Base-by-base conservation (phyloP, 2,797 vertebrate species). In the Pseudochirops cupreus region DNA sequence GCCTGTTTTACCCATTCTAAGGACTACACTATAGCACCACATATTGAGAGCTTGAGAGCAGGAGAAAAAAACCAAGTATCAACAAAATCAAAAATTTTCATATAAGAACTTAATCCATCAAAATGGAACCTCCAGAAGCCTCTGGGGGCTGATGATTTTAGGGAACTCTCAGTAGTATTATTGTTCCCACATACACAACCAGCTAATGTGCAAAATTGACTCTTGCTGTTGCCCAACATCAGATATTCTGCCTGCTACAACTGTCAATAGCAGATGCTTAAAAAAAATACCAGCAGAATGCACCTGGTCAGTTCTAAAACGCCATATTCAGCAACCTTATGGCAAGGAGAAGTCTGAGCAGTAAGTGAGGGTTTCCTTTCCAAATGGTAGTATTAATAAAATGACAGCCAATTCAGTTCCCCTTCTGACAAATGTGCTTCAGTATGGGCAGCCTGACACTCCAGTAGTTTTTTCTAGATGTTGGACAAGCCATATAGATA, bases 391-490 rank as follows among this genome's bases (percentile, higher is more conserved):
- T 9, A 92, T 29, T 74, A 46, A 82, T 82, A 82, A 87, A 26
- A 50, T 87, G 3, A 95, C 26, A 57, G 67, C 52, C 95, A 92
- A 95, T 91, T 93, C 56, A 62, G 39, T 91, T 97, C 92, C n/a
- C 54, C 9, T 26, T 50, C 39, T 57, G 82, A 56, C 54, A 95
- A 92, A 56, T 2, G 56, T 12, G 57, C n/a, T 87, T 87, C 21
- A 18, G 74, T 21, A 87, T 87, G 1, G n/a, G 39, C 39, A 46
- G 3, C 0, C 10, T 87, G 39, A 21, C 74, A 50, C 13, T 46
- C 21, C 9, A 46, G 39, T 9, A 46, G 39, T 82, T 82, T 82
- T 10, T 21, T 82, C 24, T 4, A 46, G 74, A 87, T 50, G 21
- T 10, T 50, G 10, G 50, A 50, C 24, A 87, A 87, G 24, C 39